phyloP scores from a whole-genome alignment of 2,888 invertebrate genomes.

The Parascotia fuliginaria region DNA sequence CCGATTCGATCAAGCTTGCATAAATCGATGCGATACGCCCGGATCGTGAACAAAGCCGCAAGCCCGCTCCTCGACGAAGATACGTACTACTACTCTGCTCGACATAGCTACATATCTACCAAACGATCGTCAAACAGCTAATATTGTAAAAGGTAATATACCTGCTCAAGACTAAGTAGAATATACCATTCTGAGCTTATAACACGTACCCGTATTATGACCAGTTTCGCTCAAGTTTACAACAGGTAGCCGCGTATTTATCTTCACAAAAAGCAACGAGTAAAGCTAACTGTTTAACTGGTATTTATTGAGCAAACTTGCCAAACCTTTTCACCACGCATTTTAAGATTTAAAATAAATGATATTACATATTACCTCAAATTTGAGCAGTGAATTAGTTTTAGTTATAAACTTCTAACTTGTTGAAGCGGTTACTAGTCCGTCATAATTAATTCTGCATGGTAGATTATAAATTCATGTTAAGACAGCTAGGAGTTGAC shows the following conservation, averaged over 20 bases:
- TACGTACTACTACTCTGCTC: slow-evolving; percentile 35
- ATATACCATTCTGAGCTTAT: slow-evolving; percentile 9
- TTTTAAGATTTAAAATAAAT: no score
- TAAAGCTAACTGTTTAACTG: slow-evolving; percentile 8
- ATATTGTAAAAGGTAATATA: slow-evolving; percentile 30
- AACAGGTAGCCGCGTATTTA: slow-evolving; percentile 27
- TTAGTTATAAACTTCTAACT: slow-evolving; percentile 3
- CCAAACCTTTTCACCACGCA: no score
- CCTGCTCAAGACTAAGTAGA: slow-evolving; percentile 19
- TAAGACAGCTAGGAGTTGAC: slow-evolving; percentile 49
- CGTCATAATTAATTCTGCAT: slow-evolving; percentile 56
- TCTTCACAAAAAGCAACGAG: slow-evolving; percentile 19
- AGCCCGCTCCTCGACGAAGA: slow-evolving; percentile 60
- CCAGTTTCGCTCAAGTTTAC: slow-evolving; percentile 20
- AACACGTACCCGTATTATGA: slow-evolving; percentile 26
- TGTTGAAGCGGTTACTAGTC: slow-evolving; percentile 5
- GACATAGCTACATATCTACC: slow-evolving; percentile 28
- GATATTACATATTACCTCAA: neutral
- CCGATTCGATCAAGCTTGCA: slow-evolving; percentile 81
- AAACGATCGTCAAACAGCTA: slow-evolving; percentile 30
- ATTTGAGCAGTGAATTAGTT: neutral
- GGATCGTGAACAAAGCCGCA: slow-evolving; percentile 81
- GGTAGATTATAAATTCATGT: slow-evolving; percentile 52
- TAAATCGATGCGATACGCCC: slow-evolving; percentile 82
- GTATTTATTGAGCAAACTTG: slow-evolving; percentile 6